Percentiles rank a stretch among this genome's conserved stretches.
phyloP scores from a whole-genome alignment of 2,888 invertebrate species.

The Drosophila gaucha region DNA sequence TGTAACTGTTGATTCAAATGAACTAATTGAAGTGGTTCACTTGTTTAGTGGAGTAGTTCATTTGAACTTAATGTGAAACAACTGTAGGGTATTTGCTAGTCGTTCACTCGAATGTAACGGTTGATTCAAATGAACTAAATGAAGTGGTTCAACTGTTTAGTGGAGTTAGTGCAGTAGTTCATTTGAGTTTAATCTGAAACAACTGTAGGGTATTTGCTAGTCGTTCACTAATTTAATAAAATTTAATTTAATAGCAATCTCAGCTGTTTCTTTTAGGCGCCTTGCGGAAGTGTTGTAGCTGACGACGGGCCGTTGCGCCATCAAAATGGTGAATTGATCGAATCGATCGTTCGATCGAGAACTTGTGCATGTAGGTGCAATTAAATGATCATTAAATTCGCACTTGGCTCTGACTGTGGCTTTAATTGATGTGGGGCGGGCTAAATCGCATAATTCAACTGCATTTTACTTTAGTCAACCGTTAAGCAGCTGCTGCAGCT shows the following conservation, averaged over 20 bases:
- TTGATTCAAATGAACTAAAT: neutral
- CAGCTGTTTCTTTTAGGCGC: conserved; percentile 9
- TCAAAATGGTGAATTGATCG: conserved; percentile 8
- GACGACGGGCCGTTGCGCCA: conserved; percentile 9
- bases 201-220: neutral
- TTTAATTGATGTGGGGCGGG: conserved; percentile 18
- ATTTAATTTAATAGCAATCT: too few species aligned
- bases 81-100: neutral
- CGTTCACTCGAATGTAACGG: neutral
- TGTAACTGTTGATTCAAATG: neutral
- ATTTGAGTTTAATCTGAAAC: neutral
- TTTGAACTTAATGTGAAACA: neutral
- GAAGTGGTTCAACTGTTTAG: neutral
- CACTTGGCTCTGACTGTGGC: conserved; percentile 6
- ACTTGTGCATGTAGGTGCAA: conserved; percentile 28
- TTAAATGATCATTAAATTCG: conserved; percentile 54
- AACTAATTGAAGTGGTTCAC: neutral
- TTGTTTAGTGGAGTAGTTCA: too few species aligned
- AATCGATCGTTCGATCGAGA: too few species aligned
- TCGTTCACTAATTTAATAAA: neutral
- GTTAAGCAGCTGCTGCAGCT: conserved; percentile 29
- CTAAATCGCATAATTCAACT: conserved; percentile 14
- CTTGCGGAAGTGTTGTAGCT: conserved; percentile 48
- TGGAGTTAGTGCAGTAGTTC: neutral
- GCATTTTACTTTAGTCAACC: conserved; percentile 8